Conservation (phyloP, 2,113 vertebrate genomes). For the Bambusicola thoracicus region DNA sequence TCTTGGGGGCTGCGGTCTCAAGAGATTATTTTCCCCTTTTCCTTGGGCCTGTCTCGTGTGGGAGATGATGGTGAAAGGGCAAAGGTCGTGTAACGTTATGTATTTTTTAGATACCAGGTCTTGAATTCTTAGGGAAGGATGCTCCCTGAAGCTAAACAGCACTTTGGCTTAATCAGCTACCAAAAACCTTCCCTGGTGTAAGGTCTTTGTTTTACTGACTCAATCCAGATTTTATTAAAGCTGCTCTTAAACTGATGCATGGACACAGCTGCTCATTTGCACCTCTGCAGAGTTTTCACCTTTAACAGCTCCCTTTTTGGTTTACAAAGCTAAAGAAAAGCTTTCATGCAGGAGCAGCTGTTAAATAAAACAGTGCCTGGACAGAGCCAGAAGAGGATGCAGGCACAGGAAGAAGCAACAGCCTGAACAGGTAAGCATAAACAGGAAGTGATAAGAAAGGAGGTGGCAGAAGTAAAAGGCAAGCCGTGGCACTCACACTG, state of each 20-base stretch:
- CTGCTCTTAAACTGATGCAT: constrained; percentile 37
- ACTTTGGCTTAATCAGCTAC: constrained; percentile 34
- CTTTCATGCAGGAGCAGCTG: neutral
- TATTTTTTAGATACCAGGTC: constrained; percentile 21
- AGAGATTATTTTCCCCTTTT: neutral
- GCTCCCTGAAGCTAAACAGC: neutral
- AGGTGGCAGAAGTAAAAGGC: neutral
- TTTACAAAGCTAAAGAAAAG: neutral
- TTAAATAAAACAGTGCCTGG: no score
- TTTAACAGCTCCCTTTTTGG: neutral
- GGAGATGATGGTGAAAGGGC: neutral
- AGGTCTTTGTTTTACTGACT: constrained; percentile 32
- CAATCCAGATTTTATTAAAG: constrained; percentile 79
- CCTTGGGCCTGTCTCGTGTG: neutral
- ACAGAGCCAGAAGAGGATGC: no score
- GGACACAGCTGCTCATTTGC: neutral
- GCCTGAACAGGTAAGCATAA: no score
- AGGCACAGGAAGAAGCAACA: no score
- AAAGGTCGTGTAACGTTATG: neutral
- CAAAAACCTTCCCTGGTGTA: neutral
- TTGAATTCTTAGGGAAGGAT: neutral
- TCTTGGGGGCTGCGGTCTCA: neutral
- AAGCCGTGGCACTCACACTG: neutral
- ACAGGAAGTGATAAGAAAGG: neutral
- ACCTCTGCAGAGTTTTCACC: neutral